A percentile compares a stretch with the other conserved stretches of the same genome.
phyloP scores from a whole-genome alignment of 2,113 vertebrate species.

The Cavia aperea region DNA sequence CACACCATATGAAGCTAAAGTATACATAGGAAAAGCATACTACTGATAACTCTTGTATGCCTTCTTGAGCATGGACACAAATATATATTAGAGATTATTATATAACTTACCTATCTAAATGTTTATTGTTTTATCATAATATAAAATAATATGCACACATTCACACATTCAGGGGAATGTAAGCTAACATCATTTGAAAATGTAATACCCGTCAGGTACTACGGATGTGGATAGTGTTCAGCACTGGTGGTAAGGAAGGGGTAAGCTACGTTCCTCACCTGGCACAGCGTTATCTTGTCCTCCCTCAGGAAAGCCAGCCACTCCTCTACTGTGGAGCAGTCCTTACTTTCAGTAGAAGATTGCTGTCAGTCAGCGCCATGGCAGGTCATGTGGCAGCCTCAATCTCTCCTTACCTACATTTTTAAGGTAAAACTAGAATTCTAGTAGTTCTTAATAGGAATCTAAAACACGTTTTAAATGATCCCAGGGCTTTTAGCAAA shows the following conservation, averaged over 20 bases:
- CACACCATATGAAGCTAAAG: neutral
- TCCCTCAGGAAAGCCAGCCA: neutral
- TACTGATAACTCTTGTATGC: neutral
- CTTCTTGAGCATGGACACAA: neutral
- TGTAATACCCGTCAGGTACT: neutral
- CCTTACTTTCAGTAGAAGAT: neutral
- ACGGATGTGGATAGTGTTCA: neutral
- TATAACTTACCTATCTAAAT: neutral
- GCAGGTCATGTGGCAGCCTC: neutral
- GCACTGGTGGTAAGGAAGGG: neutral
- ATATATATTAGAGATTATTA: neutral
- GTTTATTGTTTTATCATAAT: neutral
- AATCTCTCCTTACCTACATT: neutral
- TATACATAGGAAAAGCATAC: neutral
- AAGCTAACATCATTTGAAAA: neutral
- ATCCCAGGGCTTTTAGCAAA: neutral
- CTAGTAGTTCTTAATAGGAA: neutral
- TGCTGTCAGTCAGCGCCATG: neutral
- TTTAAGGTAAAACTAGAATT: neutral
- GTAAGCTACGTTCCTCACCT: neutral
- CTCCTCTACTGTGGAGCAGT: neutral
- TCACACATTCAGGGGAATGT: neutral
- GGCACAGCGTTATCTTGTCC: neutral
- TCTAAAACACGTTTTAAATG: neutral
- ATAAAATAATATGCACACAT: neutral